Percentiles rank a stretch among this genome's conserved stretches.
phyloP scores from a whole-genome alignment of 1,140 invertebrate species.

The Mamestra configurata region DNA sequence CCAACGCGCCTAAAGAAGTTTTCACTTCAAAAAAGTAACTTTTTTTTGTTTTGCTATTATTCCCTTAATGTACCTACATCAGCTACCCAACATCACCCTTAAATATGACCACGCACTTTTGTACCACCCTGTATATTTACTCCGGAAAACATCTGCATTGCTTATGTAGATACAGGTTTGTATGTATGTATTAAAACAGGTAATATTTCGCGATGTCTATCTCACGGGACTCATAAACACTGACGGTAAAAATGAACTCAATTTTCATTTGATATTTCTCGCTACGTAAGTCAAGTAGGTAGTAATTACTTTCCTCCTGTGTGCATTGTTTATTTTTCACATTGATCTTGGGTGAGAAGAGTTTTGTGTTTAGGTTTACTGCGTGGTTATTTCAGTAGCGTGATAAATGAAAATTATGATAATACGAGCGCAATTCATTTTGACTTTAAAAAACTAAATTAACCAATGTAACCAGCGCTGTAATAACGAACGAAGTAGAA shows the following conservation, averaged over 20 bases:
- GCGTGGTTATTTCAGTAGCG: too few species aligned
- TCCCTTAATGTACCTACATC: too few species aligned
- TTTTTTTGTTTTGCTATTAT: too few species aligned
- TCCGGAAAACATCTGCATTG: neutral
- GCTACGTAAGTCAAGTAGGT: slow-evolving; percentile 16
- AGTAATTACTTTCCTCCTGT: slow-evolving; percentile 29
- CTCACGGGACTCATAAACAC: slow-evolving; percentile 26
- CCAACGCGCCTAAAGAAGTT: too few species aligned
- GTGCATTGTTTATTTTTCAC: slow-evolving; percentile 9
- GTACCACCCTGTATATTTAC: neutral
- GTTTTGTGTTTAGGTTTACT: neutral
- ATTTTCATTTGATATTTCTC: slow-evolving; percentile 36
- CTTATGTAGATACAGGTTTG: neutral
- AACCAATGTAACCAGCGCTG: too few species aligned
- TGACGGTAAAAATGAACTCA: slow-evolving; percentile 37
- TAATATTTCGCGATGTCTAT: slow-evolving; percentile 32
- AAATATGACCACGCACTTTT: too few species aligned
- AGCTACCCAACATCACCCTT: too few species aligned
- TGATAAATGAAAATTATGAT: too few species aligned
- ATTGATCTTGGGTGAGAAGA: neutral
- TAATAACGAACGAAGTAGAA: too few species aligned
- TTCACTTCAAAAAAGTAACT: too few species aligned
- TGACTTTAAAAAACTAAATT: too few species aligned
- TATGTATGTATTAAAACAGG: slow-evolving; percentile 23
- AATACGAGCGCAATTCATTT: too few species aligned